These are phyloP conservation scores for Plemyria rubiginata DNA, from an alignment of 2,888 invertebrate species.

Conservation along the genomic window DNA sequence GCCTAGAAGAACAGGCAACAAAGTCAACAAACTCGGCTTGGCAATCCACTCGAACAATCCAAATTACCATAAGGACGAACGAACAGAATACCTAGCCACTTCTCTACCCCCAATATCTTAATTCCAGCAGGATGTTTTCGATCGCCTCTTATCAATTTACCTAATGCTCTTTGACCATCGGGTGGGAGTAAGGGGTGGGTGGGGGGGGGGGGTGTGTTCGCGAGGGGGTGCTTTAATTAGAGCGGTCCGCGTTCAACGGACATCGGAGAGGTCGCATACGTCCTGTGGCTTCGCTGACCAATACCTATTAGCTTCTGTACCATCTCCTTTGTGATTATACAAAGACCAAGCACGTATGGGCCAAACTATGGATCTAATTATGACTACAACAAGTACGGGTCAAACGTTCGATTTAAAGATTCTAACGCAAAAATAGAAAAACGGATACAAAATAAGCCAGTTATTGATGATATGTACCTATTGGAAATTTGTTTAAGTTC, in stretches of 20 bases:
- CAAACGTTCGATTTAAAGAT: slow-evolving; percentile 44
- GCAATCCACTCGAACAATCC: not conserved
- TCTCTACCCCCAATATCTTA: slow-evolving; percentile 24
- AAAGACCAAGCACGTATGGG: slow-evolving; percentile 36
- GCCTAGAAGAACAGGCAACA: no score
- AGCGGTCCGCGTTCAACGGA: slow-evolving; percentile 69
- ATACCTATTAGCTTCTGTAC: slow-evolving; percentile 25
- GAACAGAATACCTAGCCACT: not conserved
- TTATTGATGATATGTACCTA: slow-evolving; percentile 29
- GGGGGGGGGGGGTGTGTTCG: slow-evolving; percentile 42
- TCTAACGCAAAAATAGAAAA: slow-evolving; percentile 54
- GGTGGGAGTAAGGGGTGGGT: slow-evolving; percentile 45
- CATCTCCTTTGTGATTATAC: slow-evolving; percentile 13
- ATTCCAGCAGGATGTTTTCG: slow-evolving; percentile 35
- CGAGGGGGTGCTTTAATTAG: slow-evolving; percentile 78
- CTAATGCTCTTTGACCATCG: slow-evolving; percentile 57
- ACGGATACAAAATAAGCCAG: slow-evolving; percentile 68
- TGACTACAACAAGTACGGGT: slow-evolving; percentile 46
- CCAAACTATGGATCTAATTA: slow-evolving; percentile 52
- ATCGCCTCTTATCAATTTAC: slow-evolving; percentile 45
- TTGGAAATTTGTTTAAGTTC: slow-evolving; percentile 1
- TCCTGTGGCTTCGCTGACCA: slow-evolving; percentile 28
- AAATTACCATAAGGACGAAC: not conserved
- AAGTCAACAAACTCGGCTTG: no score
- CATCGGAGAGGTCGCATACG: slow-evolving; percentile 39